A percentile compares a stretch with the other conserved stretches of the same genome.
Conservation (phyloP, 1,140 invertebrate species). For the Drusus annulatus region DNA sequence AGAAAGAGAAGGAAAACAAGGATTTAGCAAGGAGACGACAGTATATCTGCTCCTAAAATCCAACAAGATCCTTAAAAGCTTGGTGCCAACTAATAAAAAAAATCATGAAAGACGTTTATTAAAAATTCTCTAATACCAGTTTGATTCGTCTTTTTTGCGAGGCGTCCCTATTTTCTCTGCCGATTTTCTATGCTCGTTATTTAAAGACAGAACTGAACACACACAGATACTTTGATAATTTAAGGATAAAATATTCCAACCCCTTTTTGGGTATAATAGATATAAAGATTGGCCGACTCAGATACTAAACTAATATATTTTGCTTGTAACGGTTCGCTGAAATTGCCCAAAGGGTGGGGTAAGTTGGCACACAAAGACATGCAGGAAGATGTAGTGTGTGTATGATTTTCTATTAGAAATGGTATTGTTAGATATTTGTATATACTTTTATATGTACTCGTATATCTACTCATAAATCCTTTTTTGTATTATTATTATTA, state of each 20-base stretch:
- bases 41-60: conserved; percentile 37
- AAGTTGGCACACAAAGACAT: conserved; percentile 19
- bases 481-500: too few relatives aligned
- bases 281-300: conserved; percentile 57
- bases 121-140: too few relatives aligned
- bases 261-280: conserved; percentile 57
- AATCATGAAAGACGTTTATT: too few relatives aligned
- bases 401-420: too few relatives aligned
- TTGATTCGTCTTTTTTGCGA: neutral
- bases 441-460: too few relatives aligned
- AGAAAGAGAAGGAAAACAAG: conserved; percentile 3
- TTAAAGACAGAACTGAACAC: conserved; percentile 9
- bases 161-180: neutral
- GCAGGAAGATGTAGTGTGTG: neutral
- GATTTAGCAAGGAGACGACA: conserved; percentile 33
- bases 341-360: conserved; percentile 32
- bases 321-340: conserved; percentile 42
- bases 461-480: too few relatives aligned
- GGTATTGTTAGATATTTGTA: too few relatives aligned
- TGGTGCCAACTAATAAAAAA: neutral
- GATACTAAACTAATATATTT: conserved; percentile 57
- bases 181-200: neutral
- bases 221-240: conserved; percentile 56
- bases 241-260: conserved; percentile 58
- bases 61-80: neutral